These are phyloP conservation scores for Tinamus guttatus DNA, from an alignment of 2,113 vertebrate species.

Conservation along the genomic window DNA sequence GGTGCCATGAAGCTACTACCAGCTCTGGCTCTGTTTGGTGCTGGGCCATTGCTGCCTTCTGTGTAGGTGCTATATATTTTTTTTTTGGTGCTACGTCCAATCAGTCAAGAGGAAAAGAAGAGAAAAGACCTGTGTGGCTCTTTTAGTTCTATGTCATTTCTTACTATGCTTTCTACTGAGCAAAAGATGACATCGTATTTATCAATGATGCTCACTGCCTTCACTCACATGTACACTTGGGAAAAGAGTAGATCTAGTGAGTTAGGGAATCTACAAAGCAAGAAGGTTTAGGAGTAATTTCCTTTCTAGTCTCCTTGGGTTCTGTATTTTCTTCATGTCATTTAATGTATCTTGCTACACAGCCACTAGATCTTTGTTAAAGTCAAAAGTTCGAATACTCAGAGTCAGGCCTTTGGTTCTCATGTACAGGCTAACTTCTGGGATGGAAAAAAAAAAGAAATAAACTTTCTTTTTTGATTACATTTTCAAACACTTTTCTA, in stretches of 20 bases:
- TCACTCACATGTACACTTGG: not conserved
- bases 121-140: not conserved
- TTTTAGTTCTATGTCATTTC: not conserved
- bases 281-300: not conserved
- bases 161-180: not conserved
- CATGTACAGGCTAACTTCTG: not conserved
- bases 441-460: not conserved
- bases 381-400: not conserved
- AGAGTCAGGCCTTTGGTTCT: not conserved
- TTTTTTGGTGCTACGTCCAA: not conserved
- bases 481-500: not conserved
- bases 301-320: not conserved
- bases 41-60: not conserved
- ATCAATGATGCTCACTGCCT: not conserved
- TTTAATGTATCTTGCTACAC: not conserved
- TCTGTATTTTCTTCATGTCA: not conserved
- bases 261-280: not conserved
- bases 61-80: not conserved
- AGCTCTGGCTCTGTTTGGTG: not conserved
- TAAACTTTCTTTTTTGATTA: not conserved
- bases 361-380: not conserved
- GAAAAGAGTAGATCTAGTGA: not conserved
- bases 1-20: accelerated
- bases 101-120: accelerated
- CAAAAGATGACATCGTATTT: not conserved